These are phyloP conservation scores for Notodonta ziczac DNA, from an alignment of 2,888 invertebrate genomes.

Conservation along the genomic window DNA sequence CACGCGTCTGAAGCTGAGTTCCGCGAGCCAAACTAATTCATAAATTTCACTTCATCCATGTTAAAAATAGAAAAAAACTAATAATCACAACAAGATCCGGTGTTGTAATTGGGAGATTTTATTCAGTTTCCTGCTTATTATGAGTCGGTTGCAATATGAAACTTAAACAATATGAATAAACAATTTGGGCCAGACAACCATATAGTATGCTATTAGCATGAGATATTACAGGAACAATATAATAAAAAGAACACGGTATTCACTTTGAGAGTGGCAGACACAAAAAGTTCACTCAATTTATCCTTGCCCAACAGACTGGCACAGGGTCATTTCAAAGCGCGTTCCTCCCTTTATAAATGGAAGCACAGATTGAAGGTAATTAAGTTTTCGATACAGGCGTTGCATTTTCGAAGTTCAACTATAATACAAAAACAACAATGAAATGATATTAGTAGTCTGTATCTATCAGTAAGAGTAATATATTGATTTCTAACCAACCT, in stretches of 20 bases:
- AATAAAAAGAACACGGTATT: constrained; percentile 23
- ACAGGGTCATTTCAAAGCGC: constrained; percentile 39
- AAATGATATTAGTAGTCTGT: too few species aligned
- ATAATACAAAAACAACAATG: too few species aligned
- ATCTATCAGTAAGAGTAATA: too few species aligned
- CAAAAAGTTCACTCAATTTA: constrained; percentile 43
- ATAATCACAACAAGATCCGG: neutral
- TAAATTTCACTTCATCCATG: neutral
- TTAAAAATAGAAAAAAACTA: neutral
- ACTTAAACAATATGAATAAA: too few species aligned
- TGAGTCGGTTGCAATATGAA: too few species aligned
- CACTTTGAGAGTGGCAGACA: constrained; percentile 35
- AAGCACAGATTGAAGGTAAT: constrained; percentile 29
- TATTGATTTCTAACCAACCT: too few species aligned
- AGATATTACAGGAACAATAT: constrained; percentile 25
- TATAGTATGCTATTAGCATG: constrained; percentile 15
- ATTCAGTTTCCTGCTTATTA: neutral
- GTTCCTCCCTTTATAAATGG: constrained; percentile 30
- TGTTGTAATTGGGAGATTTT: neutral
- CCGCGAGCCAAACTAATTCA: neutral
- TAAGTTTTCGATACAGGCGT: constrained; percentile 23
- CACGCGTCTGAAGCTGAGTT: neutral
- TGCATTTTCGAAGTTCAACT: neutral
- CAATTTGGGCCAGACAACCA: too few species aligned
- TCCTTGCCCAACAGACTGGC: constrained; percentile 34